A percentile compares a stretch with the other conserved stretches of the same genome.
Evolutionary conservation across 2,797 vertebrate genomes (phyloP).

Genomic region (Rhinogobio ventralis): DNA sequence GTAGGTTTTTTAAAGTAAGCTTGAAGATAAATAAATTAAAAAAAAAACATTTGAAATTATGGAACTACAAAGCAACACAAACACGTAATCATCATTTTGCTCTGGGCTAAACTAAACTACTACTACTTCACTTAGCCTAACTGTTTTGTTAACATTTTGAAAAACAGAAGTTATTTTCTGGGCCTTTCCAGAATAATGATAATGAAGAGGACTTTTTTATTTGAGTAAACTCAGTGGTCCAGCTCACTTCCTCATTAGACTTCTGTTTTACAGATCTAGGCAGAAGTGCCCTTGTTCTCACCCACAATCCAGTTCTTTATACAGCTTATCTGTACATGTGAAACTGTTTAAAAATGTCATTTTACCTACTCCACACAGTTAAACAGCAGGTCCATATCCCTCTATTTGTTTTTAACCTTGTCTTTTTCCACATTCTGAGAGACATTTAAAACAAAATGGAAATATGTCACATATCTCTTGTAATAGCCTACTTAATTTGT

Average conservation of each 20-base stretch:
- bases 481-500: background rate
- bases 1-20: too few relatives aligned
- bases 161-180: conserved; percentile 7
- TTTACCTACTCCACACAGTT: background rate
- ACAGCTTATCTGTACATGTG: background rate
- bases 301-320: background rate
- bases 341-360: background rate
- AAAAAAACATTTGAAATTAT: background rate
- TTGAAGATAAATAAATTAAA: too few relatives aligned
- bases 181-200: conserved; percentile 22
- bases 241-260: conserved; percentile 28
- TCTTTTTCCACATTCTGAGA: background rate
- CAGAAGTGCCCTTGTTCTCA: conserved; percentile 19
- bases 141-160: background rate
- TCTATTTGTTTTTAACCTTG: background rate
- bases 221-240: background rate
- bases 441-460: background rate
- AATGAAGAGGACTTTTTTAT: background rate
- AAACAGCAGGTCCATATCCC: background rate
- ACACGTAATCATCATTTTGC: background rate
- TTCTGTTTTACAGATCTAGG: conserved; percentile 28
- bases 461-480: background rate
- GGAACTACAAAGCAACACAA: background rate
- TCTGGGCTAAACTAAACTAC: background rate
- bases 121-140: background rate